phyloP scores from a whole-genome alignment of 2,113 vertebrate genomes.

The Reinhardtius hippoglossoides region DNA sequence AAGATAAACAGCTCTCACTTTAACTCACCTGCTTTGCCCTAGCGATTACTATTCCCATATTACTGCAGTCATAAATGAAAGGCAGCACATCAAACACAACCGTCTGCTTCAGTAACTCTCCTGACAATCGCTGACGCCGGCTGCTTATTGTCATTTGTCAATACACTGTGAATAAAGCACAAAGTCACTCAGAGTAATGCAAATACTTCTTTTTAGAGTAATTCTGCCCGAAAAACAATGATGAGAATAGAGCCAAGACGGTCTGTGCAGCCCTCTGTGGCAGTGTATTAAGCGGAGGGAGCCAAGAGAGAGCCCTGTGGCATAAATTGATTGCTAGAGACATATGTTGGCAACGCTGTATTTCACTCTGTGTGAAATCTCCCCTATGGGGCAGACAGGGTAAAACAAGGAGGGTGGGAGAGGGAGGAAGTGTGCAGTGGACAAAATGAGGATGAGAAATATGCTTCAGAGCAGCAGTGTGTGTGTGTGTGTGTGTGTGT shows the following conservation, averaged over 20 bases:
- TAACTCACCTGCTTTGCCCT: slow-evolving; percentile 11
- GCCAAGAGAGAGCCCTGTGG: slow-evolving; percentile 62
- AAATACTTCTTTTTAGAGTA: slow-evolving; percentile 26
- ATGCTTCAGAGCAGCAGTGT: slow-evolving; percentile 38
- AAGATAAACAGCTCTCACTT: slow-evolving; percentile 15
- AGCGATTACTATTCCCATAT: slow-evolving; percentile 34
- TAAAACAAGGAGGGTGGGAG: slow-evolving; percentile 24
- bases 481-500: background rate
- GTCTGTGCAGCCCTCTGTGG: slow-evolving; percentile 43
- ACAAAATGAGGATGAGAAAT: slow-evolving; percentile 51
- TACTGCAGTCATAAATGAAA: slow-evolving; percentile 38
- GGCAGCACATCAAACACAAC: slow-evolving; percentile 47
- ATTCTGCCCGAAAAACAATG: slow-evolving; percentile 39
- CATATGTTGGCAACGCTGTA: slow-evolving; percentile 72
- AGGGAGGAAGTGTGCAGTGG: slow-evolving; percentile 21
- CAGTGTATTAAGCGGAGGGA: slow-evolving; percentile 44
- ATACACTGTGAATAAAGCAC: slow-evolving; percentile 22
- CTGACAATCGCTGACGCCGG: background rate
- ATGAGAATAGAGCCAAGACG: slow-evolving; percentile 23
- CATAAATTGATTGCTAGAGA: slow-evolving; percentile 70
- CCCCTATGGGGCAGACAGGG: slow-evolving; percentile 56
- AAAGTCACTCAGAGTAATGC: slow-evolving; percentile 21
- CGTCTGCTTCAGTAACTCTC: slow-evolving; percentile 8
- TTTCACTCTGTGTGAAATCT: slow-evolving; percentile 71
- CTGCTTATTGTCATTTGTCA: slow-evolving; percentile 37